Evolutionary conservation across 1,140 invertebrate genomes (phyloP).

Genomic region (Ptiloglossa arizonensis): DNA sequence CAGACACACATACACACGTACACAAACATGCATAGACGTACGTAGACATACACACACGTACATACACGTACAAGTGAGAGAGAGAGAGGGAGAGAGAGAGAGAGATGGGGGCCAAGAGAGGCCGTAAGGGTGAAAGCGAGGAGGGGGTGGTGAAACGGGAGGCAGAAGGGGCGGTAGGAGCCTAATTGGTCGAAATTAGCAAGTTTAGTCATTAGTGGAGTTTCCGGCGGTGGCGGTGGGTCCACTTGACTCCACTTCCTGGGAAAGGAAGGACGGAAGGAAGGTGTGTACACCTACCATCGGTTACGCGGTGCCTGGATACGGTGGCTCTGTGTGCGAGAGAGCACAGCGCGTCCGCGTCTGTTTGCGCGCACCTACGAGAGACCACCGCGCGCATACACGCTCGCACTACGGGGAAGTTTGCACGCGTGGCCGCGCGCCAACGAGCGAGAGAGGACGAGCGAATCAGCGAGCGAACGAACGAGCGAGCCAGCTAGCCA

Average conservation of each 20-base stretch:
- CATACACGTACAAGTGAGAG: conserved; percentile 23
- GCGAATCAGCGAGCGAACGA: conserved; percentile 16
- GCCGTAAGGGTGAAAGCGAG: conserved; percentile 48
- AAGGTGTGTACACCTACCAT: conserved; percentile 67
- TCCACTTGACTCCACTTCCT: conserved; percentile 80
- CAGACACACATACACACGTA: no score
- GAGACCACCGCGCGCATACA: neutral
- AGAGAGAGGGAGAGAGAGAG: conserved; percentile 41
- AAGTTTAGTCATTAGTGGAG: conserved; percentile 82
- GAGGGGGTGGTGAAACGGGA: conserved; percentile 20
- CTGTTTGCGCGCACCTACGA: neutral
- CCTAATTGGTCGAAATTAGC: conserved; percentile 82
- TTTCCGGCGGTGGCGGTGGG: conserved; percentile 73
- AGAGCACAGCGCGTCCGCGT: neutral
- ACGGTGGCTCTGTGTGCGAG: neutral
- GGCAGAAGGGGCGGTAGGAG: conserved; percentile 60
- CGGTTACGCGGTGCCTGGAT: conserved; percentile 49
- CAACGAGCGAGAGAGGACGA: neutral
- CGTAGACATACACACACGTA: no score
- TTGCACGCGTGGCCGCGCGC: conserved; percentile 33
- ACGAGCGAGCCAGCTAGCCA: no score
- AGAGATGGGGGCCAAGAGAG: conserved; percentile 36
- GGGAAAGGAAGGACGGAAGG: conserved; percentile 73
- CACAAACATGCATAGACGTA: neutral
- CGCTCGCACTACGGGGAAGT: conserved; percentile 8